Conservation (phyloP, 1,140 invertebrate genomes). For the Drosophila guanche region DNA sequence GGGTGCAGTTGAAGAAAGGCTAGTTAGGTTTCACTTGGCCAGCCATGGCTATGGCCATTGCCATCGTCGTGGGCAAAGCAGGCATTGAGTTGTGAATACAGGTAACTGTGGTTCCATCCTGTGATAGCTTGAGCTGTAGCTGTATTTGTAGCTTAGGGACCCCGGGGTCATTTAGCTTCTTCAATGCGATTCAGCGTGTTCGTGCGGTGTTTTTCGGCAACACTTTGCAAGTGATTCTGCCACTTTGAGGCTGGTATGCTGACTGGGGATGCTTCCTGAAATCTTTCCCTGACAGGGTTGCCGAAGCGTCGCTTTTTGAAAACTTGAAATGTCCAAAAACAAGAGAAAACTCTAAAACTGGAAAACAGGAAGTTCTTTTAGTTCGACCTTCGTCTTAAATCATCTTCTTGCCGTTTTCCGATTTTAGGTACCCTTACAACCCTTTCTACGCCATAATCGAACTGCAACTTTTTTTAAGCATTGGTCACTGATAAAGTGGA, state of each 20-base stretch:
- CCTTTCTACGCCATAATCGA: neutral
- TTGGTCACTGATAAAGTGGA: constrained; percentile 44
- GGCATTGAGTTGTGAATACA: constrained; percentile 75
- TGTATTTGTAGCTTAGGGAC: constrained; percentile 9
- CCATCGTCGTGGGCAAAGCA: constrained; percentile 46
- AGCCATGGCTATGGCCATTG: constrained; percentile 2
- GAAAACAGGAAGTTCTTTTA: too few relatives aligned
- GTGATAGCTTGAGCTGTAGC: neutral
- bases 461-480: constrained; percentile 29
- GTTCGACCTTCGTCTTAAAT: too few relatives aligned
- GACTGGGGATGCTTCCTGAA: constrained; percentile 30
- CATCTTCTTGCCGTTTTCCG: neutral
- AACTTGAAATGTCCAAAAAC: neutral
- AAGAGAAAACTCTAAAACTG: neutral
- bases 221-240: constrained; percentile 72
- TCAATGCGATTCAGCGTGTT: constrained; percentile 77
- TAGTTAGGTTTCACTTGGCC: constrained; percentile 46
- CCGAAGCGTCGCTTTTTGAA: neutral
- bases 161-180: constrained; percentile 80
- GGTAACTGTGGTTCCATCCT: constrained; percentile 15
- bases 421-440: constrained; percentile 7
- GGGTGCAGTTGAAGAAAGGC: constrained; percentile 74
- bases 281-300: constrained; percentile 34
- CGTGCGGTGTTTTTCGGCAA: constrained; percentile 71
- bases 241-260: constrained; percentile 7